Evolutionary conservation across 1,140 invertebrate genomes (phyloP).

Genomic region (Spodoptera frugiperda): DNA sequence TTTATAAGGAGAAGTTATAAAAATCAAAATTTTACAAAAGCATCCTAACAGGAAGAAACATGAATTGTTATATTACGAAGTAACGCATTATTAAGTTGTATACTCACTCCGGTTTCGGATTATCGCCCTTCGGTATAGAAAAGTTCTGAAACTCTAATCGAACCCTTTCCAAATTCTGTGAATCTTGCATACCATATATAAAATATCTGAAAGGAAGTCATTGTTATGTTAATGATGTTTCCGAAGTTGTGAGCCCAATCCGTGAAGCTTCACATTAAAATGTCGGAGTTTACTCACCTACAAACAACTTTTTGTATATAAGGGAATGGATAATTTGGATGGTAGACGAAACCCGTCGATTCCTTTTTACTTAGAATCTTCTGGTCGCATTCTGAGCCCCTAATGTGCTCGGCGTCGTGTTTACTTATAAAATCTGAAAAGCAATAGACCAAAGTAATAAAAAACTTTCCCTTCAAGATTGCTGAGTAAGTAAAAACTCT

Average conservation of each 20-base stretch:
- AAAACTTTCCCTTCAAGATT: slow-evolving; percentile 10
- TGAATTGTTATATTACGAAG: too few species aligned
- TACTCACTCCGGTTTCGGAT: slow-evolving; percentile 83
- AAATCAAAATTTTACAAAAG: neutral
- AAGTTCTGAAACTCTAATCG: slow-evolving; percentile 95
- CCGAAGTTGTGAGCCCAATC: too few species aligned
- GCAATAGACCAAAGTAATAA: slow-evolving; percentile 21
- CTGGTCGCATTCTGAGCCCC: slow-evolving; percentile 98
- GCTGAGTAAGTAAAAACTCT: slow-evolving; percentile 10
- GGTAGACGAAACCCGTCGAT: slow-evolving; percentile 95
- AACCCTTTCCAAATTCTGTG: slow-evolving; percentile 97
- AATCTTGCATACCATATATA: slow-evolving; percentile 98
- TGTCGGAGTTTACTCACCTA: slow-evolving; percentile 84
- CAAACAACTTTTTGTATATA: slow-evolving; percentile 98
- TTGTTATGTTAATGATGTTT: neutral
- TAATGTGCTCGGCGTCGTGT: slow-evolving; percentile 96
- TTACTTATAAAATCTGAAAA: slow-evolving; percentile 96
- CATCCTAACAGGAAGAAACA: neutral
- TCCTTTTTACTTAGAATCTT: slow-evolving; percentile 97
- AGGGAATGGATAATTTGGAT: slow-evolving; percentile 97
- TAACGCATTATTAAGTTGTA: too few species aligned
- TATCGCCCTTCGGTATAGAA: slow-evolving; percentile 94
- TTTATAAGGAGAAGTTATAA: too few species aligned
- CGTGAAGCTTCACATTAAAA: neutral
- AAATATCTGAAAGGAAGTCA: slow-evolving; percentile 91